Evolutionary conservation across 2,888 invertebrate species (phyloP), one percentile per base, ranked within the genome.

Genomic region (Noctuana brunneofusca): DNA sequence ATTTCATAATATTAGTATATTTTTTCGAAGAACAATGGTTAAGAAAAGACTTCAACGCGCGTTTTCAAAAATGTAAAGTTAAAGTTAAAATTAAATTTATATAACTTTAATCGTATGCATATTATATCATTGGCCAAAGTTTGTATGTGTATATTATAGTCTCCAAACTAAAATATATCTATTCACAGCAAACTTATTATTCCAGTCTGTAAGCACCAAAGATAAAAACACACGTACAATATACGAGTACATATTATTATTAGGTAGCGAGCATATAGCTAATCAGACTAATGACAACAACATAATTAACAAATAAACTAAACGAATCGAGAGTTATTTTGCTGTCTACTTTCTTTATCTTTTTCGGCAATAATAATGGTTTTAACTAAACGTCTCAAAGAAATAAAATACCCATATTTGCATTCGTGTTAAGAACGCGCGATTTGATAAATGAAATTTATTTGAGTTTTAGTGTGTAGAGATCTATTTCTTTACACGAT

Each of bases 361-460:
- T 41, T 41, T 41, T 41, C 16, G 8, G 38, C 2, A 16, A 32
- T 16, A 41, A 16, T 41, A 16, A 41, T 41, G 14, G 16, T 16
- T 41, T 41, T 11, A 16, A 46, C 38, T 32, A 35, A 53, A 53
- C 59, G 53, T 43, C 59, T 32, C 20, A 20, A 22, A 20, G 6
- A 14, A 49, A 49, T 27, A 24, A 27, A 24, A 24, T 14, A 35
- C 22, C 27, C 14, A 27, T n/a, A 27, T 49, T 49, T 49, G 27
- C 49, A 49, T 49, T 27, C 22, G 14, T 54, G 54, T 54, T 48
- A 38, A 62, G 38, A 49, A 60, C 54, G 30, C 55, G 30, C 14
- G 55, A 54, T 54, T 60, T 54, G 46, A 54, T 32, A 60, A 60
- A 60, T 60, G 48, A 54, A 27, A 60, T 60, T 60, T 54, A 18